These are phyloP conservation scores for Ichneumoninae sp. DNA, from an alignment of 2,888 invertebrate genomes.

Conservation along the genomic window DNA sequence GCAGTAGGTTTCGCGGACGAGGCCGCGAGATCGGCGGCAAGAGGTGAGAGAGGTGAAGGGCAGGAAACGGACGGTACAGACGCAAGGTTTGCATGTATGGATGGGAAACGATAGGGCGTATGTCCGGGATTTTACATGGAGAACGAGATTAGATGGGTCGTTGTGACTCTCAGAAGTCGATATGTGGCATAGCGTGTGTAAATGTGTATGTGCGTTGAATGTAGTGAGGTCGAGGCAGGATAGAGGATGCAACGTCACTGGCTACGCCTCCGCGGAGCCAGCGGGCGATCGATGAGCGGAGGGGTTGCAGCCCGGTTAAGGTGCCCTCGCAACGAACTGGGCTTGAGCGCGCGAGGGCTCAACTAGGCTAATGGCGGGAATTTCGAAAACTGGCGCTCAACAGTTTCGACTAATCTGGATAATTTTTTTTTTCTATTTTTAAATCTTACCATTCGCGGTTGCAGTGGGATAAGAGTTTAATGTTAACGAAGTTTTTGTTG, in stretches of 20 bases:
- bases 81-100: not conserved
- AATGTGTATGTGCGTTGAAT: conserved; percentile 8
- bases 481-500: too few relatives aligned
- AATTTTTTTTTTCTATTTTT: not conserved
- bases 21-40: conserved; percentile 13
- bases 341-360: not conserved
- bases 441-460: too few relatives aligned
- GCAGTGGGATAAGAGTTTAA: too few relatives aligned
- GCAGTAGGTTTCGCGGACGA: conserved; percentile 50
- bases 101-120: not conserved
- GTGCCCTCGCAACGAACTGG: conserved; percentile 38
- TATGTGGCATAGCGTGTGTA: not conserved
- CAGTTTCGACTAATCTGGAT: not conserved
- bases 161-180: not conserved
- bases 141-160: not conserved
- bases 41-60: not conserved
- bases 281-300: conserved; percentile 56
- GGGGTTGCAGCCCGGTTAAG: conserved; percentile 60
- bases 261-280: conserved; percentile 63
- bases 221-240: conserved; percentile 54
- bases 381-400: conserved; percentile 42
- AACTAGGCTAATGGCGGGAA: conserved; percentile 29
- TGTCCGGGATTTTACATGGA: not conserved
- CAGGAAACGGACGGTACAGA: not conserved
- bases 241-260: conserved; percentile 62